Conservation (phyloP, 2,113 vertebrate genomes). For the Aldabrachelys gigantea region DNA sequence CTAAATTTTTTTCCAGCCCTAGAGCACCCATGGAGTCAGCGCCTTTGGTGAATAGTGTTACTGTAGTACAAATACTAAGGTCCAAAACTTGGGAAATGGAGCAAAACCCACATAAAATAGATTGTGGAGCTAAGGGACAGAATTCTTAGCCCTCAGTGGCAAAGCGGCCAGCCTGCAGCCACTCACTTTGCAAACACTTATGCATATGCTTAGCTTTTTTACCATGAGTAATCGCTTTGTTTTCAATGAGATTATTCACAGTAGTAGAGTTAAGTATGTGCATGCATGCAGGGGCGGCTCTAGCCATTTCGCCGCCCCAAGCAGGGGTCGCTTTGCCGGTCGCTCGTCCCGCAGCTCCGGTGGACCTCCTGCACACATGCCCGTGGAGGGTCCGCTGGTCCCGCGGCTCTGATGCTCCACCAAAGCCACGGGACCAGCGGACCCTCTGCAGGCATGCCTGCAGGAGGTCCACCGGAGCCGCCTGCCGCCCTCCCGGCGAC, state of each 20-base stretch:
- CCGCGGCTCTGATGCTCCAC: too few species aligned
- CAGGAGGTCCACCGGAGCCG: too few species aligned
- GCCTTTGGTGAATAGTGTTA: not conserved
- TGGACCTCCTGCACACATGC: too few species aligned
- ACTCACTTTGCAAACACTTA: constrained; percentile 40
- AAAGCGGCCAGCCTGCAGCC: constrained; percentile 16
- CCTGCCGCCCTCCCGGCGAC: too few species aligned
- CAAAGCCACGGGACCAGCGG: too few species aligned
- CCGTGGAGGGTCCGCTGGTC: too few species aligned
- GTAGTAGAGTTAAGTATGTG: not conserved
- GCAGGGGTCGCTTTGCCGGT: too few species aligned
- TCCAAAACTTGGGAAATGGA: not conserved
- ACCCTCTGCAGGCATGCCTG: too few species aligned
- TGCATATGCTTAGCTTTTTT: constrained; percentile 34
- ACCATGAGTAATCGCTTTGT: constrained; percentile 43
- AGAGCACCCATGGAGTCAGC: too few species aligned
- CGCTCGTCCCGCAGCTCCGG: too few species aligned
- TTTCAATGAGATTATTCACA: constrained; percentile 47
- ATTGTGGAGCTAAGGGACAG: constrained; percentile 4
- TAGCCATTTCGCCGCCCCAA: too few species aligned
- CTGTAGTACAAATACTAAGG: not conserved
- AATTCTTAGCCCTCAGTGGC: constrained; percentile 45
- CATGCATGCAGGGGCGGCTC: not conserved
- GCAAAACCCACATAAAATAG: constrained; percentile 23
- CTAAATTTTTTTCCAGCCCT: too few species aligned